Percentiles rank a stretch among this genome's conserved stretches.
These are phyloP conservation scores for Bellardia bayeri DNA, from an alignment of 2,888 invertebrate species.

Conservation along the genomic window DNA sequence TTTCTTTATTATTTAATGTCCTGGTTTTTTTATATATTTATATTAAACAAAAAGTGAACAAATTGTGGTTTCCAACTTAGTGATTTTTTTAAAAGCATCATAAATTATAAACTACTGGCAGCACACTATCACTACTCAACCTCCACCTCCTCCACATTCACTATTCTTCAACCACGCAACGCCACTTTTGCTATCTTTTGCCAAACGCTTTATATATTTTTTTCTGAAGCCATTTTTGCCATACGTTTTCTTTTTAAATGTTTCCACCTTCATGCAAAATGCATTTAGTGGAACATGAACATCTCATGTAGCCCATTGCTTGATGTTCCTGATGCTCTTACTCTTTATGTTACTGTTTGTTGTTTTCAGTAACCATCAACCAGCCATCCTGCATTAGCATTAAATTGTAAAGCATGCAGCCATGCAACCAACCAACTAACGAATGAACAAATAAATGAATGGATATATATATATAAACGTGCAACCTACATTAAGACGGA, in stretches of 20 bases:
- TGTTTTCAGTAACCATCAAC: conserved; percentile 22
- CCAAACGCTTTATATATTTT: conserved; percentile 22
- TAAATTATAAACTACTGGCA: conserved; percentile 68
- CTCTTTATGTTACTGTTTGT: conserved; percentile 15
- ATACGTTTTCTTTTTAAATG: conserved; percentile 49
- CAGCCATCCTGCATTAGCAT: conserved; percentile 60
- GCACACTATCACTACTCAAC: conserved; percentile 25
- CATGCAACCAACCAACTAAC: conserved; percentile 46
- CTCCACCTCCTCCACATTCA: background rate
- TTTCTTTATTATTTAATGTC: conserved; percentile 26
- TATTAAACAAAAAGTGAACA: conserved; percentile 33
- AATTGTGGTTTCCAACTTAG: conserved; percentile 67
- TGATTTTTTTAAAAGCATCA: conserved; percentile 71
- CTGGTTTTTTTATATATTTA: background rate
- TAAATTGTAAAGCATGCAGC: conserved; percentile 64
- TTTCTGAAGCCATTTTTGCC: conserved; percentile 19
- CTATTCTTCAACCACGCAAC: conserved; percentile 24
- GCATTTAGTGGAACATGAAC: conserved; percentile 59
- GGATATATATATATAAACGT: conserved; percentile 1
- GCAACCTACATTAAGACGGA: conserved; percentile 45
- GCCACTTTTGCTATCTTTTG: conserved; percentile 39
- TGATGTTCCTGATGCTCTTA: conserved; percentile 55
- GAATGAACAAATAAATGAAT: conserved; percentile 40
- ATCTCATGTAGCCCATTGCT: conserved; percentile 60
- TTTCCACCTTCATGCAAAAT: conserved; percentile 70